These are phyloP conservation scores for Mactromeris polynyma DNA, from an alignment of 2,888 invertebrate genomes.

Conservation along the genomic window DNA sequence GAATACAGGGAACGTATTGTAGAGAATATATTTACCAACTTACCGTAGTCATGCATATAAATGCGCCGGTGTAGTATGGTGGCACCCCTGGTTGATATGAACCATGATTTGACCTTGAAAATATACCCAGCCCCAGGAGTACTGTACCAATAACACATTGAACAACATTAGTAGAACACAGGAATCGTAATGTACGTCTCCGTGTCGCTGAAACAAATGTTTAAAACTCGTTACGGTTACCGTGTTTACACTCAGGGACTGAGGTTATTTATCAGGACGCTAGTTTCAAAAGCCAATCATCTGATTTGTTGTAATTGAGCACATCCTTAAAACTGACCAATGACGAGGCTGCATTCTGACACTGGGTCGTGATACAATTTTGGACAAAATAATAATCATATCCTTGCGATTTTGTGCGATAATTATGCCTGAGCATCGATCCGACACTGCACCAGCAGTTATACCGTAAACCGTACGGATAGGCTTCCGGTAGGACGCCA, in stretches of 20 bases:
- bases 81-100: conserved; percentile 37
- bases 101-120: conserved; percentile 26
- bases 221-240: neutral
- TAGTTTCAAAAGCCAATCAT: neutral
- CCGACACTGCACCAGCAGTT: too few species aligned
- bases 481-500: too few species aligned
- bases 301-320: neutral
- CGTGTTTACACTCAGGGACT: neutral
- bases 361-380: neutral
- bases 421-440: too few species aligned
- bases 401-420: too few species aligned
- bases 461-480: too few species aligned
- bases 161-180: conserved; percentile 19
- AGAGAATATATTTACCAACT: neutral
- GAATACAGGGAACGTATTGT: too few species aligned
- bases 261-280: neutral
- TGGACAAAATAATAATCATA: neutral
- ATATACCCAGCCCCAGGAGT: conserved; percentile 17
- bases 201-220: conserved; percentile 34
- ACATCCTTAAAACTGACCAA: neutral
- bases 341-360: neutral
- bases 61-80: conserved; percentile 49
- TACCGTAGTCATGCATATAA: conserved; percentile 47
- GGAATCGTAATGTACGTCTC: conserved; percentile 15
- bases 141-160: conserved; percentile 21